Evolutionary conservation across 2,888 invertebrate genomes (phyloP), one percentile per base, ranked within the genome.

Genomic region (Andrena camellia): DNA sequence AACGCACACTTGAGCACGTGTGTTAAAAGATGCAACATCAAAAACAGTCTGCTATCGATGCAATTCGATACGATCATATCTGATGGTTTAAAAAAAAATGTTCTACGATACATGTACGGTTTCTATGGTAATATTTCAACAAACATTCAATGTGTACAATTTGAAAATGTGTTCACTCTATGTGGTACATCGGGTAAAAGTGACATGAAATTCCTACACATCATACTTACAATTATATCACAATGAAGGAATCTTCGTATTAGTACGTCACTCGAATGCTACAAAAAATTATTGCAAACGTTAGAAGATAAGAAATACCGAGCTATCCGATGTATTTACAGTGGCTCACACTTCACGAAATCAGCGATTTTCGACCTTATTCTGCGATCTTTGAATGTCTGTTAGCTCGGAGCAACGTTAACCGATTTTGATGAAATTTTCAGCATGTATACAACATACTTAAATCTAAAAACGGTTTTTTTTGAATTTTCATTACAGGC

Each of bases 251-350:
- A 93, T 93, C 90, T 91, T 91, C 85, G 88, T 93, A 87, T 90
- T 92, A 90, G 90, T 92, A 90, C 92, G 93, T 94, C 94, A 94
- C 94, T 94, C 94, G 74, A 93, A 94, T 90, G 94, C 93, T 93
- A 88, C 33, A 91, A 87, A 85, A 83, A 68, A 85, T 85, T 26
- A 20, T 68, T 33, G 8, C 35, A 5, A 60, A 59, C 6, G n/a
- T 77, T 66, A 68, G 13, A 54, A 35, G 64, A 48, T 67, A 59
- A 52, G 29, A 35, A 29, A 50, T 0, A 63, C 3, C 17, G 1
- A 42, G 17, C 42, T 42, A 4, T 1, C 1, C 17, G 42, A 5
- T 42, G 0, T 17, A 42, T 17, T 33, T 13, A 23, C 0, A 50
- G n/a, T n/a, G n/a, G n/a, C n/a, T n/a, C n/a, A n/a, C n/a, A n/a